Percentiles rank a stretch among this genome's conserved stretches.
phyloP scores from a whole-genome alignment of 1,140 invertebrate species.

The Vanessa tameamea region DNA sequence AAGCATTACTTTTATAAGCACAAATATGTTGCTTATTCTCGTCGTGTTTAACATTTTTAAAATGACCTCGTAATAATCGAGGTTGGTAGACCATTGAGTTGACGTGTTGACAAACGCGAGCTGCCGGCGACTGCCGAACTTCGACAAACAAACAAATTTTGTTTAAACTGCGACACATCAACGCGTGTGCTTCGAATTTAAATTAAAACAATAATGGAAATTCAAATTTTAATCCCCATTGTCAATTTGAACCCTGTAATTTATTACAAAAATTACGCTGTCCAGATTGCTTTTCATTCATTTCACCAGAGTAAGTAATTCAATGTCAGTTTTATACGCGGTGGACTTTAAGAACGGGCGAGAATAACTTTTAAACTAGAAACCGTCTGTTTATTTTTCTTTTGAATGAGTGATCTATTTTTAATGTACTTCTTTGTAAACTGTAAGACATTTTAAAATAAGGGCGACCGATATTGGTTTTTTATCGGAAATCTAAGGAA shows the following conservation, averaged over 20 bases:
- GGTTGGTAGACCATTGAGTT: conserved; percentile 37
- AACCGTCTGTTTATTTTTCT: conserved; percentile 34
- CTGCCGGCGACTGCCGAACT: conserved; percentile 42
- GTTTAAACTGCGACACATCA: conserved; percentile 67
- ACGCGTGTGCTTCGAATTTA: conserved; percentile 67
- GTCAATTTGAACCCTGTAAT: conserved; percentile 43
- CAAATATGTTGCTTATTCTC: too few relatives aligned
- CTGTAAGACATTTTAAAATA: conserved; percentile 28
- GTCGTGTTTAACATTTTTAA: neutral
- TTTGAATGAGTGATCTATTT: conserved; percentile 37
- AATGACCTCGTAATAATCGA: conserved; percentile 12
- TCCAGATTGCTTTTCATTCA: conserved; percentile 34
- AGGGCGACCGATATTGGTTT: conserved; percentile 1
- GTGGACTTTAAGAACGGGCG: conserved; percentile 30
- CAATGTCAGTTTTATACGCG: conserved; percentile 38
- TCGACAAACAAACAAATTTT: conserved; percentile 60
- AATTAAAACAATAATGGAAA: conserved; percentile 62
- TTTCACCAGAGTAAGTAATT: conserved; percentile 38
- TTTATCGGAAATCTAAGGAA: conserved; percentile 1
- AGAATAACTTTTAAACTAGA: conserved; percentile 40
- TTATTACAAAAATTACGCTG: conserved; percentile 31
- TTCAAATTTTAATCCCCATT: conserved; percentile 46
- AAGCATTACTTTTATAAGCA: too few relatives aligned
- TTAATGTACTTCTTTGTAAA: conserved; percentile 36
- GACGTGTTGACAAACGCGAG: conserved; percentile 52